phyloP scores from a whole-genome alignment of 2,888 invertebrate genomes.

The Schrankia costaestrigalis region DNA sequence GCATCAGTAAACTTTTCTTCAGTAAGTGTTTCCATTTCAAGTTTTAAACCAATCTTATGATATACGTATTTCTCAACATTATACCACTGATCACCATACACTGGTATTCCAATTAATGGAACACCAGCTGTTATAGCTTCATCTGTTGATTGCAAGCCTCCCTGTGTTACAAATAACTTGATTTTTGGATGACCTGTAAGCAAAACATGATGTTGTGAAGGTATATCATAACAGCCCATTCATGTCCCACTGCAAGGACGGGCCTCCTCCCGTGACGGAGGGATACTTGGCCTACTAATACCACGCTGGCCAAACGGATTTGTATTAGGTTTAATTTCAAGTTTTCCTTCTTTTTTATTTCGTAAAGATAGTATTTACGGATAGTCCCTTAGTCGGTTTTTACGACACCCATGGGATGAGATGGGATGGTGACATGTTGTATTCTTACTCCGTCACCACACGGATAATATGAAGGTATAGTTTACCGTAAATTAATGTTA shows the following conservation, averaged over 20 bases:
- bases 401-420: too few relatives aligned
- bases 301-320: too few relatives aligned
- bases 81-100: constrained; percentile 64
- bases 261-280: not conserved
- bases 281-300: too few relatives aligned
- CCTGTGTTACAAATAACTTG: constrained; percentile 72
- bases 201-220: constrained; percentile 41
- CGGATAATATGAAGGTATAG: too few relatives aligned
- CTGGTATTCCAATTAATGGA: constrained; percentile 62
- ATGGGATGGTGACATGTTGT: too few relatives aligned
- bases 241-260: not conserved
- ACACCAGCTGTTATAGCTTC: constrained; percentile 64
- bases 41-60: constrained; percentile 42
- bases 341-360: too few relatives aligned
- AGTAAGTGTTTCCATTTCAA: constrained; percentile 38
- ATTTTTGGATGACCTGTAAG: constrained; percentile 62
- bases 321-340: too few relatives aligned
- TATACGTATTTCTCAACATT: constrained; percentile 53
- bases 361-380: too few relatives aligned
- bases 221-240: not conserved
- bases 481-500: too few relatives aligned
- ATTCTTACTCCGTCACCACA: too few relatives aligned
- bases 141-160: constrained; percentile 69
- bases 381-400: too few relatives aligned
- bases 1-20: constrained; percentile 40